Base-by-base conservation (phyloP, 23 tunicate genomes). In the Trididemnum miniatum region DNA sequence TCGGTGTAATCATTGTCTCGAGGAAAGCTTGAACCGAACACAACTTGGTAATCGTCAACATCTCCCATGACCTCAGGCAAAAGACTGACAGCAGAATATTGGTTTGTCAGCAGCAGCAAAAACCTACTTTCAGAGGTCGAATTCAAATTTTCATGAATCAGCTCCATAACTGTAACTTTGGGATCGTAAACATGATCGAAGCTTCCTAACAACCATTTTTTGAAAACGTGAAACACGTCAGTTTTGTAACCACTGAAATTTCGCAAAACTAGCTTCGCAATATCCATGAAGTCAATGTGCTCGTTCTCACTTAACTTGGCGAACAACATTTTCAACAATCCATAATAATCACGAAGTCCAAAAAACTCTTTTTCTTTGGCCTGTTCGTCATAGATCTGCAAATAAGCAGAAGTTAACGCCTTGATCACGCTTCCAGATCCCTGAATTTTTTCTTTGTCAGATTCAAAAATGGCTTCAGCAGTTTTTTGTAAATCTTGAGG, bases 11-110 rank as follows among this genome's bases (percentile, higher is more conserved):
- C 82, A 31, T 80, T 50, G 69, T 86, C 90, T 2, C 72, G 65
- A 24, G 90, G 90, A 80, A 86, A 86, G 51, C 90, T 79, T 20
- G 90, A 86, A 1, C 90, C 84, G 80, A 86, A 86, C 1, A 86
- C 65, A 34, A 86, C 90, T 33, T 79, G 84, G 51, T 65, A 79
- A 51, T 78, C 57, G 32, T 65, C 37, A 22, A 51, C 28, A 7
- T 44, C 36, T 15, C 57, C 67, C 78, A 82, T 82, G 1, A 66
- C 64, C 2, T 59, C 20, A 15, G 44, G 65, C 31, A 86, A 36
- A 2, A 86, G 72, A 52, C 71, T 71, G 72, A 86, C 63, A 18
- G 82, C 84, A 34, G 90, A 49, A 86, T 60, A 86, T 35, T 80
- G 90, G 4, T 86, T 86, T n/a, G 90, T 71, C 27, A 86, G 34